Base-by-base conservation (phyloP, 2,113 vertebrate species). In the Tympanuchus pallidicinctus region DNA sequence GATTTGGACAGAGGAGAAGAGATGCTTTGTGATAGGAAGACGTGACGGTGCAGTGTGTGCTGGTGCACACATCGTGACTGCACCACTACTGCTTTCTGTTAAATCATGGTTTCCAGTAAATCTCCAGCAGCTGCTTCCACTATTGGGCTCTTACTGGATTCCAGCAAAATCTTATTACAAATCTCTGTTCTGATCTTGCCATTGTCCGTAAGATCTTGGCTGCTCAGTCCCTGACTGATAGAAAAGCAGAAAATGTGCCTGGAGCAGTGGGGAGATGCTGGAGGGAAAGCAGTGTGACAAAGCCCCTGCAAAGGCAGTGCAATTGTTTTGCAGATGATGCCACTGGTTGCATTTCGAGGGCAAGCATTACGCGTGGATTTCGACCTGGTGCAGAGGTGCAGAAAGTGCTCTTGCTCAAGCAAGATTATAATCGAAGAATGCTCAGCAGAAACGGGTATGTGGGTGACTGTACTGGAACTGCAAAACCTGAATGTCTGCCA, bases 51-150 rank as follows among this genome's bases (percentile, higher is more conserved):
- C 38, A 30, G 64, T 0, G 60, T 32, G 3, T 70, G 27, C 27
- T 61, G 89, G 43, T 70, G 89, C 32, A 67, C 36, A 2, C 0
- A 0, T 69, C 10, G 0, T 43, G 72, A 57, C 88, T 95, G 93
- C 93, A 67, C 72, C 94, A 94, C 76, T 57, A 75, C 5, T 85
- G 87, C 87, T 77, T 74, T 56, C 66, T 82, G 47, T 40, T 73
- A 80, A 86, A 86, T 90, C 60, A 73, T 2, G 0, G 9, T 75
- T 95, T 78, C 82, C 91, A 78, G 75, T 78, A 30, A 88, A 74
- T 88, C 92, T 69, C 54, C 72, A 38, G 52, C 69, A 67, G 7
- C 13, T 1, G 0, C 7, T 92, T 82, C 93, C 2, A 0, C n/a
- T 40, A 6, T 91, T 82, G 71, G 82, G 48, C 50, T 59, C 34